Evolutionary conservation across 2,113 vertebrate genomes (phyloP).

Genomic region (Catharus minimus): DNA sequence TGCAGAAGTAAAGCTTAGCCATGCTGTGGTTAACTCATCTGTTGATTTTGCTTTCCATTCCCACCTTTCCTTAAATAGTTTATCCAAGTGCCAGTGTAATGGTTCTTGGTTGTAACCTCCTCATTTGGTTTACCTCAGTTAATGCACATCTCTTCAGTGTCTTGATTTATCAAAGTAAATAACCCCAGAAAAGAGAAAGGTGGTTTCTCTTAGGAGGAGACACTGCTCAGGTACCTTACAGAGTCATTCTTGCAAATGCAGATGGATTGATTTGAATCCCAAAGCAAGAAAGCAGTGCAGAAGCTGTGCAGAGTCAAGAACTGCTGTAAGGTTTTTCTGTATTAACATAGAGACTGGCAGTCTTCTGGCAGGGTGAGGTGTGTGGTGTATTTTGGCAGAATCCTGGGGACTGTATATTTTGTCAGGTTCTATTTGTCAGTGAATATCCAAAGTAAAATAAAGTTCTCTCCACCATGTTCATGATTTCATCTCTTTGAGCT

Average conservation of each 20-base stretch:
- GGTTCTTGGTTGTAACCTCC: neutral
- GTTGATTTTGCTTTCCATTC: neutral
- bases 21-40: neutral
- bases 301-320: accelerated
- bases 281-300: neutral
- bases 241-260: neutral
- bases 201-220: neutral
- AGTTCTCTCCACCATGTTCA: neutral
- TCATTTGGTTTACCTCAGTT: neutral
- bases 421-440: neutral
- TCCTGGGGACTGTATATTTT: neutral
- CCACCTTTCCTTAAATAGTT: neutral
- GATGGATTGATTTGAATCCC: neutral
- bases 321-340: neutral
- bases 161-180: neutral
- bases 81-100: neutral
- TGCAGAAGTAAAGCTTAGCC: neutral
- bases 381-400: neutral
- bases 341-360: neutral
- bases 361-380: neutral
- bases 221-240: neutral
- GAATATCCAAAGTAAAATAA: neutral
- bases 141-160: neutral
- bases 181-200: neutral
- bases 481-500: neutral